Evolutionary conservation across 1,140 invertebrate genomes (phyloP).

Genomic region (Heliconius eleuchia): DNA sequence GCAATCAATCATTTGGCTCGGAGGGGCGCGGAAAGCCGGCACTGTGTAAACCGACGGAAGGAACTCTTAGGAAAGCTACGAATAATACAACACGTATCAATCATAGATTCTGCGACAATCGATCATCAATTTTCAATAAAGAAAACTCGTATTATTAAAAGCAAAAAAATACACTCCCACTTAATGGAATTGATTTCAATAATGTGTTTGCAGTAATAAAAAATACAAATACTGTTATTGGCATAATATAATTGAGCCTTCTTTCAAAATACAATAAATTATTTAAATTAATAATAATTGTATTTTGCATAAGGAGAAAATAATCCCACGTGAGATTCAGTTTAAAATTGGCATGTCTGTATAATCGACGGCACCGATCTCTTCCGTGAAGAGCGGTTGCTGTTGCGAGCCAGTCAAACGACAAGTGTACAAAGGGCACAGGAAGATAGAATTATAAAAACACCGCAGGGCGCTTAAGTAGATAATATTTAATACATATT

Average conservation of each 20-base stretch:
- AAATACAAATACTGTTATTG: not conserved
- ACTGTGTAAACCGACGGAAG: conserved; percentile 65
- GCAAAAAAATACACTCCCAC: conserved; percentile 29
- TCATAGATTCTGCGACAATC: conserved; percentile 78
- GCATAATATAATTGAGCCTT: not conserved
- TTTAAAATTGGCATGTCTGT: conserved; percentile 46
- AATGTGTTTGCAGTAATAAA: not conserved
- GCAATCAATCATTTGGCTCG: conserved; percentile 76
- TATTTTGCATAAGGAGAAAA: conserved; percentile 20
- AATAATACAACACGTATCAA: conserved; percentile 79
- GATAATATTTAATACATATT: conserved; percentile 18
- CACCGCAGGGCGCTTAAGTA: conserved; percentile 35
- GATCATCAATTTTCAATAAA: conserved; percentile 77
- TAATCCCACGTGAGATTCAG: conserved; percentile 16
- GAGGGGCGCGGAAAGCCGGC: conserved; percentile 70
- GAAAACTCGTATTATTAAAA: conserved; percentile 51
- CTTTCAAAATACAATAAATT: not conserved
- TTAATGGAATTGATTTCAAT: conserved; percentile 37
- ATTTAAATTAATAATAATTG: conserved; percentile 16
- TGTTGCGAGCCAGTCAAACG: conserved; percentile 59
- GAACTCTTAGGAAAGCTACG: conserved; percentile 72
- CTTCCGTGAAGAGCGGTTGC: conserved; percentile 62
- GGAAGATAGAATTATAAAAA: conserved; percentile 53
- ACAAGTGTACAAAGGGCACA: conserved; percentile 66
- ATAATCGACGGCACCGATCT: conserved; percentile 59